phyloP scores from a whole-genome alignment of 1,140 invertebrate species.

The Diorhabda elongata region DNA sequence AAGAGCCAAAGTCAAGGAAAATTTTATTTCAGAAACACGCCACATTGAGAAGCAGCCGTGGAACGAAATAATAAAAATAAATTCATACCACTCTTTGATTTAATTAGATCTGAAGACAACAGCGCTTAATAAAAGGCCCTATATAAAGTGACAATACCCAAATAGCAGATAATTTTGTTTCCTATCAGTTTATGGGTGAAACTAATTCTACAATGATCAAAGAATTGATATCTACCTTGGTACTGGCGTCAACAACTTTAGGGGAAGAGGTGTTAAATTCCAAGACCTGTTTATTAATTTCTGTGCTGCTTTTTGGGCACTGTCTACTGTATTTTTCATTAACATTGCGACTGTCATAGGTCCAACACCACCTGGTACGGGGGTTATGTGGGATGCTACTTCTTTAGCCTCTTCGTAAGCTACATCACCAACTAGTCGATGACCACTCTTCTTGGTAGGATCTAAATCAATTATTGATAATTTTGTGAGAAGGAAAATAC shows the following conservation, averaged over 20 bases:
- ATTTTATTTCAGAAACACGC: too few relatives aligned
- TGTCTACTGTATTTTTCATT: constrained; percentile 89
- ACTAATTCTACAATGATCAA: too few relatives aligned
- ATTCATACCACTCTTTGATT: too few relatives aligned
- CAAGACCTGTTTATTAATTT: constrained; percentile 56
- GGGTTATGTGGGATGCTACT: constrained; percentile 87
- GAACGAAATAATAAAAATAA: too few relatives aligned
- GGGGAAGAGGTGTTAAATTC: constrained; percentile 59
- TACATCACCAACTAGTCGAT: constrained; percentile 92
- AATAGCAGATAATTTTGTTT: too few relatives aligned
- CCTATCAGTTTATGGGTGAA: too few relatives aligned
- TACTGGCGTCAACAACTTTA: constrained; percentile 62
- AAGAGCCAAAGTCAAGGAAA: too few relatives aligned
- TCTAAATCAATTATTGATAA: constrained; percentile 55
- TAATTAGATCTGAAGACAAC: too few relatives aligned
- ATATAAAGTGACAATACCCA: too few relatives aligned
- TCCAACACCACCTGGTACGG: constrained; percentile 96
- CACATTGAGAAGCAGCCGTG: too few relatives aligned
- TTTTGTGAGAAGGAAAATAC: too few relatives aligned
- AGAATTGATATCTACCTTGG: constrained; percentile 56
- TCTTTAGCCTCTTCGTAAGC: constrained; percentile 74
- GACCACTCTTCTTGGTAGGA: constrained; percentile 75
- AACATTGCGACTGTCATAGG: constrained; percentile 99
- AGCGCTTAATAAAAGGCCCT: too few relatives aligned
- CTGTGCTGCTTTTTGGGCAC: constrained; percentile 64